Percentiles rank a stretch among this genome's conserved stretches.
phyloP scores from a whole-genome alignment of 2,797 vertebrate species.

The Ibycter americanus region DNA sequence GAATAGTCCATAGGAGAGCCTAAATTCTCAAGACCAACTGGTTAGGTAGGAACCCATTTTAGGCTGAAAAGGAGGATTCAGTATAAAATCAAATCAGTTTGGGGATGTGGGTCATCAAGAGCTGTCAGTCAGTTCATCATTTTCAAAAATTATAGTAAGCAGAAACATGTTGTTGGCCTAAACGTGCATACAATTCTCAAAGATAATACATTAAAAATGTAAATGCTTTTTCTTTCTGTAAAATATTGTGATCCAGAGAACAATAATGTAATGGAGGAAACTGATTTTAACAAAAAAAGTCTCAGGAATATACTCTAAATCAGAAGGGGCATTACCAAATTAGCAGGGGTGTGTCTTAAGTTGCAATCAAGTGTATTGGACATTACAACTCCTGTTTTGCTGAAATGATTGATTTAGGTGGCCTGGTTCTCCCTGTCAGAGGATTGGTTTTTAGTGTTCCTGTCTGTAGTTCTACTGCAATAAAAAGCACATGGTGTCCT shows the following conservation, averaged over 20 bases:
- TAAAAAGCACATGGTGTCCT: background rate
- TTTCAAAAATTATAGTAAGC: background rate
- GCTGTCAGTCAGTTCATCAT: background rate
- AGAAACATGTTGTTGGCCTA: background rate
- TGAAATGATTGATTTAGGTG: background rate
- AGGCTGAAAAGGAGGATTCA: background rate
- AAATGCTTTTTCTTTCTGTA: background rate
- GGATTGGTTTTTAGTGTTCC: background rate
- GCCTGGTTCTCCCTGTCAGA: background rate
- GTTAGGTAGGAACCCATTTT: background rate
- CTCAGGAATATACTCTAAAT: background rate
- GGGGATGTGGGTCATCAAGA: background rate
- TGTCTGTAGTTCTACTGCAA: background rate
- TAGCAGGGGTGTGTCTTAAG: background rate
- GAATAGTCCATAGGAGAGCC: background rate
- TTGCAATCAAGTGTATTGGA: background rate
- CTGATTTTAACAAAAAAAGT: fast-evolving
- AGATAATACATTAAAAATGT: background rate
- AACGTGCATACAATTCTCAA: background rate
- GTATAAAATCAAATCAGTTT: background rate
- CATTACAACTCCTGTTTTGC: background rate
- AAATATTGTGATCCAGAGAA: background rate
- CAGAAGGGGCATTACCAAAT: background rate
- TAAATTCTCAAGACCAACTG: background rate
- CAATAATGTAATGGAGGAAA: background rate